These are phyloP conservation scores for Clupea harengus DNA, from an alignment of 2,113 vertebrate genomes.

Conservation along the genomic window DNA sequence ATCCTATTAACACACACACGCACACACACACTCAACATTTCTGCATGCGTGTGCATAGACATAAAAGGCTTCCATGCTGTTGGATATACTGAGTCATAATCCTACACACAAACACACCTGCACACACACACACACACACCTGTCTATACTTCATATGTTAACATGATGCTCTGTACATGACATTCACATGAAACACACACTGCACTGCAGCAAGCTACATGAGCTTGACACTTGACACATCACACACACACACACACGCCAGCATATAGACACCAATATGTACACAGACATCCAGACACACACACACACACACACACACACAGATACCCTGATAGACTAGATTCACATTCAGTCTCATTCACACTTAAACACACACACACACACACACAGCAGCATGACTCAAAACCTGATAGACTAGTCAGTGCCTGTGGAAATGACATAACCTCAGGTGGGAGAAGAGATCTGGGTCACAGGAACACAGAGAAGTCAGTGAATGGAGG, in stretches of 20 bases:
- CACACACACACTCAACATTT: background rate
- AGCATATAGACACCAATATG: background rate
- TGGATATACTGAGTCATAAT: background rate
- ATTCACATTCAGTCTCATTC: too few species aligned
- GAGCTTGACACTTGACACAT: too few species aligned
- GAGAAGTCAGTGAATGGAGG: too few species aligned
- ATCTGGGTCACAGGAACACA: too few species aligned
- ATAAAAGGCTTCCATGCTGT: too few species aligned
- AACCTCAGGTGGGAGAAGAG: too few species aligned
- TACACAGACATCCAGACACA: background rate
- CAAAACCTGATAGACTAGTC: too few species aligned
- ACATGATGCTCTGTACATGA: too few species aligned
- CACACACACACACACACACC: background rate
- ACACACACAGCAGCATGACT: background rate
- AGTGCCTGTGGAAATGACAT: too few species aligned
- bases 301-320: background rate
- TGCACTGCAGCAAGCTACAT: too few species aligned
- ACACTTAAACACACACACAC: background rate
- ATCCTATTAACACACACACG: background rate
- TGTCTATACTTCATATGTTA: background rate
- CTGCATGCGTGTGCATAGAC: background rate
- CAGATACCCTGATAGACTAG: background rate
- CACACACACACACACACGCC: background rate
- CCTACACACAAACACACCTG: background rate
- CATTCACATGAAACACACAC: too few species aligned